These are phyloP conservation scores for Aricia agestis DNA, from an alignment of 1,140 invertebrate genomes.

Conservation along the genomic window DNA sequence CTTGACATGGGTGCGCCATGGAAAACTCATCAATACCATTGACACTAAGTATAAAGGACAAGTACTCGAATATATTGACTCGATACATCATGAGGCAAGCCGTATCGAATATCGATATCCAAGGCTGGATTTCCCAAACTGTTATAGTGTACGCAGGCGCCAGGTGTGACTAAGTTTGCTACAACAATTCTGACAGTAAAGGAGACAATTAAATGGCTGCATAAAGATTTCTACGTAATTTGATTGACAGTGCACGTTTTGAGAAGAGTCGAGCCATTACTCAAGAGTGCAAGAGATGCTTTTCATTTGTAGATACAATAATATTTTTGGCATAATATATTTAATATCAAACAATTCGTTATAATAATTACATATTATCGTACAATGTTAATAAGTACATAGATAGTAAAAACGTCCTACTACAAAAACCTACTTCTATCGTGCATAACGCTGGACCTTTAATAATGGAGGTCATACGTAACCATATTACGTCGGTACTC, in stretches of 20 bases:
- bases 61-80: not conserved
- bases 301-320: no score
- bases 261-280: not conserved
- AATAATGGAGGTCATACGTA: not conserved
- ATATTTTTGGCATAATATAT: no score
- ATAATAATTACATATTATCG: no score
- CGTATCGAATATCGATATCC: no score
- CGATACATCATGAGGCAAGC: not conserved
- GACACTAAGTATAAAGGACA: not conserved
- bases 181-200: no score
- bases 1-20: constrained; percentile 1
- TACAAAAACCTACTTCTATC: not conserved
- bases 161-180: no score
- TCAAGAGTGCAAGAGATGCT: no score
- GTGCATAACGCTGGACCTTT: not conserved
- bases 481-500: not conserved
- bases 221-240: no score
- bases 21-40: constrained; percentile 7
- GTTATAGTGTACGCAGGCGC: not conserved
- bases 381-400: no score
- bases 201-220: no score
- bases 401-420: not conserved
- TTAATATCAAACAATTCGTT: no score
- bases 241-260: not conserved
- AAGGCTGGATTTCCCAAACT: not conserved